Evolutionary conservation across 2,113 vertebrate species (phyloP), one percentile per base, ranked within the genome.

Genomic region (Panthera leo): DNA sequence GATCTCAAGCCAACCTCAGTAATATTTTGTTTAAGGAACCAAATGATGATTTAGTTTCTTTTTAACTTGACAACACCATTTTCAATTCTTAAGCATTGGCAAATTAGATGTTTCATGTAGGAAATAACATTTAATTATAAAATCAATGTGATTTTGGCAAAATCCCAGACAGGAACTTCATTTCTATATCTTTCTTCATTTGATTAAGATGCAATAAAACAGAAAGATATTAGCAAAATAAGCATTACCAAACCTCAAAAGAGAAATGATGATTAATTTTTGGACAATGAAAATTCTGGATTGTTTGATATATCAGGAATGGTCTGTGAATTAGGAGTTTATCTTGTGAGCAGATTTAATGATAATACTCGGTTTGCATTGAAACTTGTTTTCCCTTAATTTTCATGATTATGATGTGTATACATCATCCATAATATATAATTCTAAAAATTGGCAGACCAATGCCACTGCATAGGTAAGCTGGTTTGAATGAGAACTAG

Each of bases 41-140:
- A 95, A 90, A 91, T 85, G 27, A 84, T 97, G 67, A 96, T 97
- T 97, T 96, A 91, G 55, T 87, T 89, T 91, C 48, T 91, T 95
- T 97, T 94, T 90, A 92, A 85, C n/a, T 58, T 91, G 61, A 82
- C 65, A 96, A 78, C 42, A 97, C 92, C 29, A 79, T 87, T 94
- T 97, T 96, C 67, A 95, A 55, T 96, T 96, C 39, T 23, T 88
- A 31, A 94, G 16, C 67, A 89, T 25, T 15, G 23, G 76, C 73
- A 51, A 95, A 97, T 97, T 78, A 97, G 97, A 94, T 94, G n/a
- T 36, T 95, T 96, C 71, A 83, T 92, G 61, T 97, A 96, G 82
- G 85, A 97, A 98, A 95, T 65, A 95, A 73, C 61, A 95, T 71
- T 96, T 96, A 97, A 96, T 96, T 97, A 94, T 83, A 97, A 97